A percentile compares a stretch with the other conserved stretches of the same genome.
Evolutionary conservation across 2,888 invertebrate genomes (phyloP).

Genomic region (Rhabditoides inermis): DNA sequence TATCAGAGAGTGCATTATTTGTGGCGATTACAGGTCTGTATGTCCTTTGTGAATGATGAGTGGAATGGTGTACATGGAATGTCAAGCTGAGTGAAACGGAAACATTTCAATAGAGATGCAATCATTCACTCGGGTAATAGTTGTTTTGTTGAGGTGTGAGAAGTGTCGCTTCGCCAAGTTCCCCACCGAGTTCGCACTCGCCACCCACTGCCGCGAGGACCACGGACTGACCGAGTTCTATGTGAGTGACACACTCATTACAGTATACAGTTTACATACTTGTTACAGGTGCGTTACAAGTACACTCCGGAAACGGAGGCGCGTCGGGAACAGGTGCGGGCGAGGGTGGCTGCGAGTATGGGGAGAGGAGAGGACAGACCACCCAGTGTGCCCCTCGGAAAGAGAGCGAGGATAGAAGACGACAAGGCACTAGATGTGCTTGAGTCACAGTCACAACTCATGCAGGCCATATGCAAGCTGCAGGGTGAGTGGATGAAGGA

Average conservation of each 20-base stretch:
- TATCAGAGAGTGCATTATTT: no score
- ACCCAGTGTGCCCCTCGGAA: conserved; percentile 6
- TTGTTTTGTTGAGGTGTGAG: conserved; percentile 32
- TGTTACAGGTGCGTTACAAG: conserved; percentile 15
- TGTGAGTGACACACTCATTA: conserved; percentile 13
- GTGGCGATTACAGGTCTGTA: no score
- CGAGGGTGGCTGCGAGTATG: neutral
- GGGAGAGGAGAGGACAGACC: neutral
- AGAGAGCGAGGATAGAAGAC: no score
- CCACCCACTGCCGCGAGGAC: conserved; percentile 23
- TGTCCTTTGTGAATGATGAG: no score
- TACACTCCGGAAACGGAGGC: conserved; percentile 9
- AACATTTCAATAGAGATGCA: neutral
- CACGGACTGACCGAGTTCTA: conserved; percentile 30
- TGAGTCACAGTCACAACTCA: no score
- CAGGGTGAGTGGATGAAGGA: no score
- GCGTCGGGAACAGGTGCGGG: neutral
- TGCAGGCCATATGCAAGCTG: no score
- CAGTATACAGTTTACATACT: neutral
- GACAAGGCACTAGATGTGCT: no score
- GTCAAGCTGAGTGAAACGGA: no score
- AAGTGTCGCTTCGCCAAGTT: conserved; percentile 37
- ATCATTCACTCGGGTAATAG: no score
- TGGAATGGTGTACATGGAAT: no score
- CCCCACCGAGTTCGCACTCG: conserved; percentile 35